A percentile compares a stretch with the other conserved stretches of the same genome.
Conservation (phyloP, 2,113 vertebrate genomes). For the Notarius quadriscutis region DNA sequence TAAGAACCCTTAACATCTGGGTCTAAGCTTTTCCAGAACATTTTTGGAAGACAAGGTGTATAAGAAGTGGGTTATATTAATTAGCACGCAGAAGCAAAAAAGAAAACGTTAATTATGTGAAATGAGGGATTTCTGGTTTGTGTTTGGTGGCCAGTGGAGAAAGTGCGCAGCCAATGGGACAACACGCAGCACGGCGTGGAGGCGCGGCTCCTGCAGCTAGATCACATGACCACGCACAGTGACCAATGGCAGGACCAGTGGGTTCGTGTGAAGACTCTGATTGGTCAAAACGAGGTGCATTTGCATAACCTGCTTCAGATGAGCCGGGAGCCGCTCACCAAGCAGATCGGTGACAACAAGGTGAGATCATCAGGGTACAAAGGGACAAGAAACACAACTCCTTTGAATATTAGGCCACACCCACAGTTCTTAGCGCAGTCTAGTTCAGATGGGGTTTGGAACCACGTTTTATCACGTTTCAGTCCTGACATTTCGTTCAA, state of each 20-base stretch:
- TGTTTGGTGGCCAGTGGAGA: constrained; percentile 79
- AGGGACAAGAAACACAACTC: neutral
- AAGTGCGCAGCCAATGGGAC: constrained; percentile 91
- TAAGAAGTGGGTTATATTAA: neutral
- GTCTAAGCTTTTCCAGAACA: no score
- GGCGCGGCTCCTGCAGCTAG: constrained; percentile 85
- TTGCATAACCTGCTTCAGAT: constrained; percentile 79
- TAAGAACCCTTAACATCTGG: no score
- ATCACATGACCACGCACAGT: constrained; percentile 85
- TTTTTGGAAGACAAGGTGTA: no score
- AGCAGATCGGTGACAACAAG: constrained; percentile 86
- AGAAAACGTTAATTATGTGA: neutral
- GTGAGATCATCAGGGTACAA: constrained; percentile 61
- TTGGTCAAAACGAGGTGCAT: constrained; percentile 81
- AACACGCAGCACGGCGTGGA: constrained; percentile 86
- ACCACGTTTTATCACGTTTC: neutral
- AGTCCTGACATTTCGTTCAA: neutral
- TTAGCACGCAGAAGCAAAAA: neutral
- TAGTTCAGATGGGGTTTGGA: neutral
- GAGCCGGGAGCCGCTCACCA: constrained; percentile 78
- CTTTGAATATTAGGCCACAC: neutral
- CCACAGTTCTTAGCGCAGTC: neutral
- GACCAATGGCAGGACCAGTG: constrained; percentile 86
- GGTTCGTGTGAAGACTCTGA: constrained; percentile 80
- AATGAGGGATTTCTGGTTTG: neutral